These are phyloP conservation scores for Manis javanica DNA, from an alignment of 2,797 vertebrate genomes.

Conservation along the genomic window DNA sequence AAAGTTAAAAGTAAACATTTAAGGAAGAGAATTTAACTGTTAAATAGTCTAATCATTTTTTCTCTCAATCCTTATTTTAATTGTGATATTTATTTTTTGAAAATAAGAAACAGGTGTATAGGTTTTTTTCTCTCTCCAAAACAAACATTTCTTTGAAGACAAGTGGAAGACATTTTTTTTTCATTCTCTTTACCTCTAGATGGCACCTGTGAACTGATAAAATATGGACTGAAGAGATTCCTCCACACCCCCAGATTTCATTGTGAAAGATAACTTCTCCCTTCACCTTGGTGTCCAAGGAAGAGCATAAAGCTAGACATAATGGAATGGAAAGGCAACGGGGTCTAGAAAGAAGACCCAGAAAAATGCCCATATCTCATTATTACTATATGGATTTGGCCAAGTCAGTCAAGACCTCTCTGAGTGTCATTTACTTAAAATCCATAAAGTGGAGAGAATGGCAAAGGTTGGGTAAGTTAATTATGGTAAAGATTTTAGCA, in stretches of 20 bases:
- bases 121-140: background rate
- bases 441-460: background rate
- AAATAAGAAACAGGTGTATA: background rate
- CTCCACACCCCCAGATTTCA: background rate
- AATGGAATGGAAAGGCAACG: background rate
- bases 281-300: background rate
- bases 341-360: background rate
- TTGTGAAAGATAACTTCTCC: background rate
- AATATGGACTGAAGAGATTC: background rate
- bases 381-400: background rate
- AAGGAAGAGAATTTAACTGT: background rate
- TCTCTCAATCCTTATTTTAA: background rate
- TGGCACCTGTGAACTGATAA: conserved; percentile 11
- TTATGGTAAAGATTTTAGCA: background rate
- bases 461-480: background rate
- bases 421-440: conserved; percentile 5
- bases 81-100: background rate
- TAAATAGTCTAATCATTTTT: background rate
- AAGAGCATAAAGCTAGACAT: background rate
- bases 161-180: background rate
- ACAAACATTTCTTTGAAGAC: background rate
- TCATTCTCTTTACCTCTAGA: background rate
- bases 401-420: background rate
- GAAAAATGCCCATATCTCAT: background rate
- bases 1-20: background rate